Evolutionary conservation across 2,888 invertebrate species (phyloP).

Genomic region (Patella caerulea): DNA sequence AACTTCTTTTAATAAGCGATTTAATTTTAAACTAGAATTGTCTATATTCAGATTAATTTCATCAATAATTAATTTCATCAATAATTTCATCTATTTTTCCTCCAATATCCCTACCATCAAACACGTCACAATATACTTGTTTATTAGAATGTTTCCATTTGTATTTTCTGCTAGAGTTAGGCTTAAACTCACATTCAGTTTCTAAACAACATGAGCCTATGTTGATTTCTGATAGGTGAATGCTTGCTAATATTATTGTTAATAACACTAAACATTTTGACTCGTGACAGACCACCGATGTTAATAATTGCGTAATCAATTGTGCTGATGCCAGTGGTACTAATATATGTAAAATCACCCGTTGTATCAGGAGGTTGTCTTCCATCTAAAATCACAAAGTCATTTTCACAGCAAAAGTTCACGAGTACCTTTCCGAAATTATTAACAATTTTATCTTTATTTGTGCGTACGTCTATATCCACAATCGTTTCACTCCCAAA

Average conservation of each 20-base stretch:
- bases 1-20: not conserved
- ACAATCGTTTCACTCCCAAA: not conserved
- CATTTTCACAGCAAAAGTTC: not conserved
- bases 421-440: not conserved
- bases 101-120: no score
- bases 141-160: no score
- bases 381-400: not conserved
- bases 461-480: not conserved
- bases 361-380: not conserved
- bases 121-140: no score
- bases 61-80: not conserved
- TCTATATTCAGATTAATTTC: not conserved
- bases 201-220: not conserved
- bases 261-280: not conserved
- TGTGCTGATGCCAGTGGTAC: not conserved
- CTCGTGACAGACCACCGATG: not conserved
- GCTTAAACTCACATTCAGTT: no score
- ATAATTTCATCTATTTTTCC: not conserved
- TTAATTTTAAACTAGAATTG: not conserved
- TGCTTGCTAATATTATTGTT: not conserved
- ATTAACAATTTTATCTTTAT: not conserved
- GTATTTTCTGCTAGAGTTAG: no score
- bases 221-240: not conserved
- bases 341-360: not conserved
- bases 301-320: not conserved